phyloP scores from a whole-genome alignment of 92 coral and sea anemone genomes.

The Umimayanthus chanpuru region DNA sequence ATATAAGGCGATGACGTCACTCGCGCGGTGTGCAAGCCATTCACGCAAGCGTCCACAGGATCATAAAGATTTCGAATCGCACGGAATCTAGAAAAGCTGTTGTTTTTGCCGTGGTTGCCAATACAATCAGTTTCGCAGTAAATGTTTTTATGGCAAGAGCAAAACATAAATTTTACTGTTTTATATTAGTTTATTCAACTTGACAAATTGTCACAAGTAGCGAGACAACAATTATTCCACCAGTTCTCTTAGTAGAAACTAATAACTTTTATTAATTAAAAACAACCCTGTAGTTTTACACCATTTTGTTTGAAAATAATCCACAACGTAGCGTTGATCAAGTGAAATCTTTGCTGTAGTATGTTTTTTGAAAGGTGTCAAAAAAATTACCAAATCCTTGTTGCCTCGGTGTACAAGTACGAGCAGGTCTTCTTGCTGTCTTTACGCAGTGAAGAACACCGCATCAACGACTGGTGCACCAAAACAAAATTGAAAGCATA shows the following conservation, averaged over 20 bases:
- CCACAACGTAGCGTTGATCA: no score
- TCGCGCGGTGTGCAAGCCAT: neutral
- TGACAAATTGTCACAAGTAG: constrained; percentile 1
- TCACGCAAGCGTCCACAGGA: constrained; percentile 8
- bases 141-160: neutral
- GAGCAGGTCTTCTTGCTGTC: neutral
- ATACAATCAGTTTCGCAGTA: neutral
- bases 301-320: neutral
- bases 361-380: neutral
- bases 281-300: neutral
- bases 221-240: constrained; percentile 14
- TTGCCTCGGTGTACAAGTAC: neutral
- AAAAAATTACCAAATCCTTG: neutral
- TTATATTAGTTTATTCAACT: neutral
- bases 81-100: neutral
- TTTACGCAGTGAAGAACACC: neutral
- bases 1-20: constrained; percentile 46
- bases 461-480: neutral
- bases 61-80: neutral
- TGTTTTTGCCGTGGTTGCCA: neutral
- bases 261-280: neutral
- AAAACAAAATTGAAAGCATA: no score
- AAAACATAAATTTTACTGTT: neutral
- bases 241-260: neutral
- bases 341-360: no score